Base-by-base conservation (phyloP, 2,113 vertebrate species). In the Tenebrosternarchus preto region DNA sequence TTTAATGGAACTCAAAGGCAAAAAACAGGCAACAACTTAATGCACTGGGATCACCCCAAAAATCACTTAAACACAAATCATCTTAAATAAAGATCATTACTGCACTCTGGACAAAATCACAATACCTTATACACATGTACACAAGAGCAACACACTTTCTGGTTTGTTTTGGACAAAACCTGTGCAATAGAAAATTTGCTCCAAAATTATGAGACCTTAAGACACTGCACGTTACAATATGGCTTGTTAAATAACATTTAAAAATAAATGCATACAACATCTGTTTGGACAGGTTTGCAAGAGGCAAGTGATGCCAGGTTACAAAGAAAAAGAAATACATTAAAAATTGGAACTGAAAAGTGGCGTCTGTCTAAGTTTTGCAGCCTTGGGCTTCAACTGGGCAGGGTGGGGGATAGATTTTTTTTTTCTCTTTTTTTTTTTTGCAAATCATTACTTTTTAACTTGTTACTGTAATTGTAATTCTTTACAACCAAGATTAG, bases 1-100 rank as follows among this genome's bases (percentile, higher is more conserved):
- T 84, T 84, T 84, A 82, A 82, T 78, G 71, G 76, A 66, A 81
- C 46, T 78, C 46, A 63, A 78, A 75, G 71, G 60, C 69, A 79
- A 53, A 71, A 64, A 67, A 72, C 80, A 84, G 75, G 63, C 60
- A 78, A 60, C 27, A 75, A 77, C 19, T 53, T 15, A 77, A 43
- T 68, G 55, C 36, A 69, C 61, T 77, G 7, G 63, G 33, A 57
- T 64, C 50, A 78, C 60, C 56, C 22, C 29, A 29, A 46, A 43
- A 77, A 73, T 68, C 56, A 82, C 64, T 73, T 3, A 16, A 76
- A 76, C 73, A 76, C 56, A 83, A 77, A 74, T 81, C 68, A 63
- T 33, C 61, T 33, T 71, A 9, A 80, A 77, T 63, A 60, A 77
- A 73, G 75, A 78, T 59, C 22, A 78, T 75, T 22, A 81, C 80